Evolutionary conservation across 2,113 vertebrate species (phyloP).

Genomic region (Podiceps cristatus): DNA sequence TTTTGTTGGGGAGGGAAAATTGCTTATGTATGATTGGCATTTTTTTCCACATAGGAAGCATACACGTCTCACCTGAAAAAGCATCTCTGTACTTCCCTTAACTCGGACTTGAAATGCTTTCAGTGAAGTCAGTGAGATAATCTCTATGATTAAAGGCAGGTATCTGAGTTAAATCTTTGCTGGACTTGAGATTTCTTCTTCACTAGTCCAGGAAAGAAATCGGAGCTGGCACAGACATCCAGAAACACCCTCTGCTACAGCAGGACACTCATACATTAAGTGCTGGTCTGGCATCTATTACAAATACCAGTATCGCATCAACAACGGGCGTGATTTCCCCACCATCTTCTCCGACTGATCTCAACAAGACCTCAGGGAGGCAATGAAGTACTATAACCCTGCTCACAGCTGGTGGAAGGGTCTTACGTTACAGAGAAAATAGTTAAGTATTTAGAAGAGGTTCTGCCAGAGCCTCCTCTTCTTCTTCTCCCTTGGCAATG

Average conservation of each 20-base stretch:
- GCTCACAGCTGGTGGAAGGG: fast-evolving
- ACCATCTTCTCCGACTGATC: not conserved
- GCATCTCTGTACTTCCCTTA: not conserved
- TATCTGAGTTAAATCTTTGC: not conserved
- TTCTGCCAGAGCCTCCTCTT: not conserved
- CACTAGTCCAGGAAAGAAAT: not conserved
- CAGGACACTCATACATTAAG: not conserved
- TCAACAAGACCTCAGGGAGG: not conserved
- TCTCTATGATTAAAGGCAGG: not conserved
- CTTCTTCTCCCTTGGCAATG: not conserved
- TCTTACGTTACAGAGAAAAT: not conserved
- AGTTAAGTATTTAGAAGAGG: not conserved
- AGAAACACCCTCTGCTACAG: not conserved
- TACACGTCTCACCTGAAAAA: not conserved
- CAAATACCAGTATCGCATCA: not conserved
- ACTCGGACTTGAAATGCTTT: not conserved
- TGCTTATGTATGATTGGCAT: not conserved
- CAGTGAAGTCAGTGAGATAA: not conserved
- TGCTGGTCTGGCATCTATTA: not conserved
- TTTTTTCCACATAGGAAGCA: not conserved
- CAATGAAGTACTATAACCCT: not conserved
- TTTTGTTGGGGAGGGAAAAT: not conserved
- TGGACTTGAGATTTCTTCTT: not conserved
- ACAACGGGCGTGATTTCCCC: fast-evolving
- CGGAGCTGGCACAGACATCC: not conserved